Percentiles rank a stretch among this genome's conserved stretches.
Evolutionary conservation across 2,113 vertebrate genomes (phyloP).

Genomic region (Furnarius figulus): DNA sequence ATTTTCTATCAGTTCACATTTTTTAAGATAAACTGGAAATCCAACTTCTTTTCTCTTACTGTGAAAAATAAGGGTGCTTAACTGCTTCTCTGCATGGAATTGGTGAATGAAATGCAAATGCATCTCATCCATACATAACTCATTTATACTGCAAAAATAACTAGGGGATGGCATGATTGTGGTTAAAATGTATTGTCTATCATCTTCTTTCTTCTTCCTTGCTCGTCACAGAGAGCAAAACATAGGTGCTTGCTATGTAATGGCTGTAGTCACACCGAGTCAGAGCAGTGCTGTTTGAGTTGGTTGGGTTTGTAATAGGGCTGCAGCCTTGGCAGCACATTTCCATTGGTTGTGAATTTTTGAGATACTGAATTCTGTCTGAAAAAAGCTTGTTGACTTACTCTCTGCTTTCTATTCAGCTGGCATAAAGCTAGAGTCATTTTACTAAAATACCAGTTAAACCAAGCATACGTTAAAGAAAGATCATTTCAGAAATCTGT

Average conservation of each 20-base stretch:
- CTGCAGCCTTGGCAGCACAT: background rate
- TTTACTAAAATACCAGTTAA: conserved; percentile 24
- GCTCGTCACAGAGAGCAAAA: background rate
- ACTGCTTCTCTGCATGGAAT: background rate
- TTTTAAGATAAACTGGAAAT: background rate
- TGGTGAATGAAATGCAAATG: background rate
- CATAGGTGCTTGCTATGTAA: background rate
- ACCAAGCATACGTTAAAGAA: background rate
- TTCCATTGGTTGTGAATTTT: background rate
- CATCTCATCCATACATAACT: background rate
- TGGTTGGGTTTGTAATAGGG: background rate
- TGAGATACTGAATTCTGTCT: background rate
- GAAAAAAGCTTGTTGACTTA: background rate
- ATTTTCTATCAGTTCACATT: background rate
- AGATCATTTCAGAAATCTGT: conserved; percentile 21
- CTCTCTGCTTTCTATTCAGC: background rate
- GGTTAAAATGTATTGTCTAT: background rate
- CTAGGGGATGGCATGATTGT: background rate
- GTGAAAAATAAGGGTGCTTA: background rate
- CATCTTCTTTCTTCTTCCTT: background rate
- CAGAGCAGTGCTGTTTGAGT: background rate
- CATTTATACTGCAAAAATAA: background rate
- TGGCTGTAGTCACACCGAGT: background rate
- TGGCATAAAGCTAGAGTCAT: background rate
- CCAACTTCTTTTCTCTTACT: background rate